Conservation (phyloP, 2,888 invertebrate genomes). For the Cerastoderma edule region DNA sequence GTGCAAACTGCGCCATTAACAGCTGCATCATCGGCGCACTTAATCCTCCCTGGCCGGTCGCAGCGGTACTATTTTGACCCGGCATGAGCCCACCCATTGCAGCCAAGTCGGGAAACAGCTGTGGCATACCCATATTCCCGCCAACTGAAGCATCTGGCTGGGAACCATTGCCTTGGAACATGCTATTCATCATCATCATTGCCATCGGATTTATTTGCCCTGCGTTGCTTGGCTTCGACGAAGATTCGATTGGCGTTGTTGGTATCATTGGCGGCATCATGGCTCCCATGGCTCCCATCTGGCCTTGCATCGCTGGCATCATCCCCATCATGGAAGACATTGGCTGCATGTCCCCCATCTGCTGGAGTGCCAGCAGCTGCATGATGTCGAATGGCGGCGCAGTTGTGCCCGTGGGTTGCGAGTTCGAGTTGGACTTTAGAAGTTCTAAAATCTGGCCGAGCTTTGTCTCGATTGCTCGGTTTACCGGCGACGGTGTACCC, state of each 20-base stretch:
- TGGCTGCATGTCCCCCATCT: too few relatives aligned
- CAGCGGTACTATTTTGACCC: slow-evolving; percentile 5
- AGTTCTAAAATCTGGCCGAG: slow-evolving; percentile 21
- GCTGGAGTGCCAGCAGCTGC: too few relatives aligned
- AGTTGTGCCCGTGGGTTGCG: too few relatives aligned
- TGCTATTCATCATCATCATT: slow-evolving; percentile 5
- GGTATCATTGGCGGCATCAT: too few relatives aligned
- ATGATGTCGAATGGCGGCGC: not conserved
- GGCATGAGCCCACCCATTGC: not conserved
- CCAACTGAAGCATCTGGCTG: not conserved
- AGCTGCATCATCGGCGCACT: not conserved
- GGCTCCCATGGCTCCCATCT: too few relatives aligned
- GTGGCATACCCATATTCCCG: not conserved
- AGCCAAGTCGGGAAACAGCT: not conserved
- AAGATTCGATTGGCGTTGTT: too few relatives aligned
- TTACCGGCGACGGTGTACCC: slow-evolving; percentile 1
- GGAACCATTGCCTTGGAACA: not conserved
- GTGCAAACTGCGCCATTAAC: not conserved
- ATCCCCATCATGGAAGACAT: too few relatives aligned
- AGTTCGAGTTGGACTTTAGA: slow-evolving; percentile 7
- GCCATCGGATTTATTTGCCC: not conserved
- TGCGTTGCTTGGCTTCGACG: not conserved
- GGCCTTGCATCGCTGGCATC: too few relatives aligned
- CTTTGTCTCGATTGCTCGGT: not conserved
- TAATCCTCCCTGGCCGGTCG: not conserved